Base-by-base conservation (phyloP, 2,113 vertebrate genomes). In the Ceyx cyanopectus region DNA sequence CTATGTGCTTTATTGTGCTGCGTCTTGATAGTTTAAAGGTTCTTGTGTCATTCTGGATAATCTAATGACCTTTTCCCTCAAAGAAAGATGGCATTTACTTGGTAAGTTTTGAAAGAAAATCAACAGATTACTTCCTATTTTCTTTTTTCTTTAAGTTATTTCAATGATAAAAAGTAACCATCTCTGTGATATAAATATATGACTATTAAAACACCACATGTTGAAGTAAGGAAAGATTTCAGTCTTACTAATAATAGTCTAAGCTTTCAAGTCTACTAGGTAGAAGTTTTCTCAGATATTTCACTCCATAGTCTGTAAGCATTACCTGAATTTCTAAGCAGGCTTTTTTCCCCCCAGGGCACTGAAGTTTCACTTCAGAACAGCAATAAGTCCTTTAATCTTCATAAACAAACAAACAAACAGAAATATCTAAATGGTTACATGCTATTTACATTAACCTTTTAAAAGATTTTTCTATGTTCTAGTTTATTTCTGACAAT, bases 381-480 rank as follows among this genome's bases (percentile, higher is more conserved):
- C 23, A 51, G 16, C 15, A 85, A 2, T 79, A 91, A 86, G 12
- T 81, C 56, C n/a, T 91, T 94, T 81, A 89, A 91, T 93, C 43
- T 92, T 92, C 73, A 80, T 70, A 91, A 85, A 87, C 45, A 54
- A 45, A 73, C 12, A 50, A 24, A 51, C 23, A 51, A 26, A 51
- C 7, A n/a, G 83, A 73, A 82, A 81, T 57, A 34, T 30, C n/a
- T 48, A 90, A 92, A 66, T 66, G 8, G 14, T 68, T 89, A 7
- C 12, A 63, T 90, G 70, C 45, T 87, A 87, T 77, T 93, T 91
- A 92, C 17, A 68, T 87, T 77, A 94, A 85, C 53, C 68, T 94
- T 92, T 89, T 60, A 29, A 92, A 95, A 89, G 50, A 32, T 93
- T 63, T 63, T 87, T 84, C 48, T 57, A 34, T 29, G 19, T 80